phyloP scores from a whole-genome alignment of 1,140 invertebrate species.

The Trichoplusia ni region DNA sequence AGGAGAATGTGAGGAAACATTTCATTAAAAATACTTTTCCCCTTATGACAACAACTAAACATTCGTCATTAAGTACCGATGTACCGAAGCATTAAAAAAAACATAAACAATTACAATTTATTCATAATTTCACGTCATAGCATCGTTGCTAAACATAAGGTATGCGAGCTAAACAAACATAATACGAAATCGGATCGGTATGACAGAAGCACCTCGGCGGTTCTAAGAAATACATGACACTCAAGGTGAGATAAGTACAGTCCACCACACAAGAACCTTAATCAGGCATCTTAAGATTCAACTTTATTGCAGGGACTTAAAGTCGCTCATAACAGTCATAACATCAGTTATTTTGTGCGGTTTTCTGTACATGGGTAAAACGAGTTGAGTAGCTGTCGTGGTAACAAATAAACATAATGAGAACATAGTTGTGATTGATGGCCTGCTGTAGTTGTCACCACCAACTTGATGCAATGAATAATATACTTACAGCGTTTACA shows the following conservation, averaged over 20 bases:
- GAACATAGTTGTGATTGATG: neutral
- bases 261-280: neutral
- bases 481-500: too few species aligned
- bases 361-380: too few species aligned
- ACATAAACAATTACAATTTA: neutral
- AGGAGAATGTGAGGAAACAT: too few species aligned
- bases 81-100: neutral
- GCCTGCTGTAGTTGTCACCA: neutral
- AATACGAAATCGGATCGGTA: constrained; percentile 35
- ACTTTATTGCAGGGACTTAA: too few species aligned
- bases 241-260: constrained; percentile 41
- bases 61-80: neutral
- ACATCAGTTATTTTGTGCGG: too few species aligned
- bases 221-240: constrained; percentile 39
- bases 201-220: constrained; percentile 31
- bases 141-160: constrained; percentile 27
- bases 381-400: constrained; percentile 15
- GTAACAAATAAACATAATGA: constrained; percentile 11
- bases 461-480: neutral
- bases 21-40: neutral
- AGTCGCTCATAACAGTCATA: too few species aligned
- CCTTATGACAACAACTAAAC: neutral
- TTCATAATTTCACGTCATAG: neutral
- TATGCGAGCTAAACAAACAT: constrained; percentile 36
- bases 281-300: neutral